Evolutionary conservation across 2,113 vertebrate genomes (phyloP), one percentile per base, ranked within the genome.

Genomic region (Larimichthys polyactis): DNA sequence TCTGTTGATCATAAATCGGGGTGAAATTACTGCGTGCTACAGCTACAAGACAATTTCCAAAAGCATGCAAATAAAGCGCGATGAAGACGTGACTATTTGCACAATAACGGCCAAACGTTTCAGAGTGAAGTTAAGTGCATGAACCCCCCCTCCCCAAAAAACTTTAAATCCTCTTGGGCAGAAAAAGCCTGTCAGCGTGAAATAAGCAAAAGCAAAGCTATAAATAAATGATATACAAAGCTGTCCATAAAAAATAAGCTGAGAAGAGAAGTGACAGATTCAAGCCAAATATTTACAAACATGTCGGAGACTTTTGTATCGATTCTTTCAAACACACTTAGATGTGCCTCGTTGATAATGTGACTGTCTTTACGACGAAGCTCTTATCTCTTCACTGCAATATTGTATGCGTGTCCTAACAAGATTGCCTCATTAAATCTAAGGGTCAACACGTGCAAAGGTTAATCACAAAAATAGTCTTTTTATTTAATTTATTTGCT

Each of bases 1-100:
- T 99, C 97, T 99, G 93, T 67, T 78, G 79, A 76, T 62, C 32
- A 83, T 0, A 85, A 58, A 52, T 48, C 17, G 4, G 0, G 6
- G 8, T 17, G 2, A 60, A 59, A 36, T 58, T 24, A 70, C 36
- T 58, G 1, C 51, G 4, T 19, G 16, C 1, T 44, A 4, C 12
- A 60, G 19, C 19, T 27, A 7, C 11, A 44, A 6, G 2, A 0
- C 20, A 22, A 16, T 43, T 76, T 52, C 4, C 4, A 24, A 60
- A 67, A 12, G 3, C 36, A 74, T 46, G 20, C 44, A 70, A 65
- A 63, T n/a, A 22, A 43, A 14, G n/a, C 55, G 17, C 36, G 29
- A 10, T 12, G 4, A 36, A 62, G 8, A 52, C 11, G 9, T 52
- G 17, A 16, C 6, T 0, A n/a, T 48, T 69, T 46, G 36, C 29